A percentile compares a stretch with the other conserved stretches of the same genome.
Conservation (phyloP, 2,113 vertebrate genomes). For the Aplodontia rufa region DNA sequence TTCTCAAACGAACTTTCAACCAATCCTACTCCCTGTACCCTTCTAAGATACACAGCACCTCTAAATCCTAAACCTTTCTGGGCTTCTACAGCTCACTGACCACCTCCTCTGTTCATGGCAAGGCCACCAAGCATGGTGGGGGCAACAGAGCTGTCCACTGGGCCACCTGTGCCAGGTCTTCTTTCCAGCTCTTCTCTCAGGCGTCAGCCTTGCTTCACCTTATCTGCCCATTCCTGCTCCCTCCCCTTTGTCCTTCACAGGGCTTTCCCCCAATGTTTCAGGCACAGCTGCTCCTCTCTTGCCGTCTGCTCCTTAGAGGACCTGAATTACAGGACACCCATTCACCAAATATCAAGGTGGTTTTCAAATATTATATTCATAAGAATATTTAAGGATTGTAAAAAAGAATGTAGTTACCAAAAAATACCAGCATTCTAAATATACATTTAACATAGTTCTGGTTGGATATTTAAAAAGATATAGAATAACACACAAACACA, state of each 20-base stretch:
- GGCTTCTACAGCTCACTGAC: too few species aligned
- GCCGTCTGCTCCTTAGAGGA: not conserved
- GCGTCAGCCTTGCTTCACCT: not conserved
- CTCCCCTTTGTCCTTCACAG: not conserved
- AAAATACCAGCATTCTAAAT: constrained; percentile 17
- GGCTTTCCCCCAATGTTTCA: not conserved
- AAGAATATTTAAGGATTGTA: not conserved
- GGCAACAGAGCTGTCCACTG: too few species aligned
- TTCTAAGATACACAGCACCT: too few species aligned
- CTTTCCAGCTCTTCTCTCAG: not conserved
- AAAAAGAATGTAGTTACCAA: not conserved
- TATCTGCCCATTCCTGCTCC: not conserved
- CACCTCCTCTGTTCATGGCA: not conserved
- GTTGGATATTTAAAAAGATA: not conserved
- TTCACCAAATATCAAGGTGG: not conserved
- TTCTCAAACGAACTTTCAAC: too few species aligned
- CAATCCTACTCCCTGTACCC: too few species aligned
- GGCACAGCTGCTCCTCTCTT: not conserved
- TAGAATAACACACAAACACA: not conserved
- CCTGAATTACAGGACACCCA: not conserved
- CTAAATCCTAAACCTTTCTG: too few species aligned
- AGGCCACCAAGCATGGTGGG: not conserved
- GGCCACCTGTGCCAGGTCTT: not conserved
- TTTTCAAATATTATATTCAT: not conserved
- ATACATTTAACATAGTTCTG: not conserved